These are phyloP conservation scores for Triops longicaudatus DNA, from an alignment of 1,140 invertebrate species.

Conservation along the genomic window DNA sequence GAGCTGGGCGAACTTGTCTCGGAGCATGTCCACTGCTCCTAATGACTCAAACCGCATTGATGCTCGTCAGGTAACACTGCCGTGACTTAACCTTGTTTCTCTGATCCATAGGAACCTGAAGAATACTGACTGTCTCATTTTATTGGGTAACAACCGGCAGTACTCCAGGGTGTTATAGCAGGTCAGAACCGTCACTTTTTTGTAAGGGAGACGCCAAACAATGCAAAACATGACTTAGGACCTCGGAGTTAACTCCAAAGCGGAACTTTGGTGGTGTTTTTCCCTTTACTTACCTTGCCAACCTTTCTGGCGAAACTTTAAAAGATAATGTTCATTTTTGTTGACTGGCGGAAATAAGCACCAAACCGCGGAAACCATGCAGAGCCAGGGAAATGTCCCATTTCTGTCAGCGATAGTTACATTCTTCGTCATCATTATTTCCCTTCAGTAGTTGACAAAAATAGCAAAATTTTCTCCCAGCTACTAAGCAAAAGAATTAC, in stretches of 20 bases:
- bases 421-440: not conserved
- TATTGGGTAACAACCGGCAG: too few relatives aligned
- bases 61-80: too few relatives aligned
- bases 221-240: slow-evolving; percentile 4
- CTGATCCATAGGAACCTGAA: too few relatives aligned
- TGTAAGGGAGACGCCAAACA: not conserved
- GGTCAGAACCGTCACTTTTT: too few relatives aligned
- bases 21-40: too few relatives aligned
- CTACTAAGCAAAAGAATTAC: not conserved
- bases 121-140: too few relatives aligned
- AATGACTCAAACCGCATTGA: too few relatives aligned
- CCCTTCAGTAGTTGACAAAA: not conserved
- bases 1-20: too few relatives aligned
- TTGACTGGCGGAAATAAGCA: not conserved
- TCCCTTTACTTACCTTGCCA: not conserved
- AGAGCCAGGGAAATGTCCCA: not conserved
- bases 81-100: too few relatives aligned
- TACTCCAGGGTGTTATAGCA: too few relatives aligned
- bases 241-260: not conserved
- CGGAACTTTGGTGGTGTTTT: not conserved
- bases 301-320: not conserved
- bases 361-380: not conserved
- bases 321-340: not conserved
- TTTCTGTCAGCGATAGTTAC: not conserved
- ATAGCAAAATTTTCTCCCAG: not conserved